These are phyloP conservation scores for Sarcophaga carnaria DNA, from an alignment of 2,888 invertebrate species.

Conservation along the genomic window DNA sequence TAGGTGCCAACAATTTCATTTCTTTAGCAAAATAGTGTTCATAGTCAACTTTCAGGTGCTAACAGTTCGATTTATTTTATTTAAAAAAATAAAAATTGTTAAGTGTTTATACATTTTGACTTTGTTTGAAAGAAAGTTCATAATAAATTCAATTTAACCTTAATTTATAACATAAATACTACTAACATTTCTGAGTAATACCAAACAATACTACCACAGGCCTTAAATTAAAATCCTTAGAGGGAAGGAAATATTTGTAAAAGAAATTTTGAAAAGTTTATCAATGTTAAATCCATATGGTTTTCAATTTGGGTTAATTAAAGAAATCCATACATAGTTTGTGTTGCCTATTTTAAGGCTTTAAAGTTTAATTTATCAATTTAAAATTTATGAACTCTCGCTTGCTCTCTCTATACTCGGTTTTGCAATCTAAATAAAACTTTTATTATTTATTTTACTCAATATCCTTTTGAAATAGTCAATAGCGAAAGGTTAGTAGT, in stretches of 20 bases:
- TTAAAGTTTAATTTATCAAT: conserved; percentile 10
- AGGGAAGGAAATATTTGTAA: background rate
- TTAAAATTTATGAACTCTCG: background rate
- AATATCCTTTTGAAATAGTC: conserved; percentile 4
- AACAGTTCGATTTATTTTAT: no score
- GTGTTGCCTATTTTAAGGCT: background rate
- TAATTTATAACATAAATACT: no score
- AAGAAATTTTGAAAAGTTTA: background rate
- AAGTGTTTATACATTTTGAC: no score
- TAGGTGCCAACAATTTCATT: no score
- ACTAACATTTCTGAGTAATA: no score
- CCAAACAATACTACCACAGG: no score
- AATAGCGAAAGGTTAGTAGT: background rate
- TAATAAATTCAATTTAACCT: no score
- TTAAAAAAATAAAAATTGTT: no score
- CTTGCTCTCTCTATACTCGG: background rate
- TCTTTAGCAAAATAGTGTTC: no score
- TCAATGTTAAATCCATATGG: background rate
- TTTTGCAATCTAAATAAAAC: conserved; percentile 12
- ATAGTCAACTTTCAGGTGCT: no score
- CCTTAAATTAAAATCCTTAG: no score
- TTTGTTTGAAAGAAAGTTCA: no score
- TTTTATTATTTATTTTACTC: conserved; percentile 46
- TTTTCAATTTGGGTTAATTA: background rate
- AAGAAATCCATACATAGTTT: background rate